Conservation (phyloP, 2,888 invertebrate species). For the Incurvaria masculella region DNA sequence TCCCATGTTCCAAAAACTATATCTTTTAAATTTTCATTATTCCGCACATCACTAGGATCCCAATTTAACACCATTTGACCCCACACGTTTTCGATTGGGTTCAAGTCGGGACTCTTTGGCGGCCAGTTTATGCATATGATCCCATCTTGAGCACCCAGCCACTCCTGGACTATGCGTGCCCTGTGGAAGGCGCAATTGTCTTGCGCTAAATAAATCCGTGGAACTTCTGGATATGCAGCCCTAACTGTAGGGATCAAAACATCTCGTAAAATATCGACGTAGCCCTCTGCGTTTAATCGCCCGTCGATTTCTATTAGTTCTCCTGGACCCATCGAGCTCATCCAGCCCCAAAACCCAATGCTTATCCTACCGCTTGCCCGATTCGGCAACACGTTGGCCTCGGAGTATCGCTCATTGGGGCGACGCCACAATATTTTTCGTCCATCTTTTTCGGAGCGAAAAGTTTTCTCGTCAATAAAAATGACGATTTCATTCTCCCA, state of each 20-base stretch:
- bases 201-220: no score
- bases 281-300: constrained; percentile 10
- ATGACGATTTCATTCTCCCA: no score
- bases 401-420: no score
- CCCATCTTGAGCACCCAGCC: neutral
- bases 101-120: constrained; percentile 11
- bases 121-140: neutral
- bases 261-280: constrained; percentile 4
- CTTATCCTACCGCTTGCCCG: constrained; percentile 14
- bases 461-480: no score
- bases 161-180: neutral
- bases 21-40: constrained; percentile 1
- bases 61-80: constrained; percentile 13
- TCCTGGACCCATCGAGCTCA: constrained; percentile 17
- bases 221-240: no score
- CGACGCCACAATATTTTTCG: no score
- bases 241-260: neutral
- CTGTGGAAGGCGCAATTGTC: neutral
- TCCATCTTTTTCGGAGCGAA: no score
- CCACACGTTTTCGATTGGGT: constrained; percentile 4
- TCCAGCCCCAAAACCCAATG: constrained; percentile 19
- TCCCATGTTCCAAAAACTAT: constrained; percentile 7
- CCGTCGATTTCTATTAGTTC: constrained; percentile 16
- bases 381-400: no score
- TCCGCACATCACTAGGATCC: constrained; percentile 8